Evolutionary conservation across 2,888 invertebrate species (phyloP), one percentile per base, ranked within the genome.

Genomic region (Phalangium opilio): DNA sequence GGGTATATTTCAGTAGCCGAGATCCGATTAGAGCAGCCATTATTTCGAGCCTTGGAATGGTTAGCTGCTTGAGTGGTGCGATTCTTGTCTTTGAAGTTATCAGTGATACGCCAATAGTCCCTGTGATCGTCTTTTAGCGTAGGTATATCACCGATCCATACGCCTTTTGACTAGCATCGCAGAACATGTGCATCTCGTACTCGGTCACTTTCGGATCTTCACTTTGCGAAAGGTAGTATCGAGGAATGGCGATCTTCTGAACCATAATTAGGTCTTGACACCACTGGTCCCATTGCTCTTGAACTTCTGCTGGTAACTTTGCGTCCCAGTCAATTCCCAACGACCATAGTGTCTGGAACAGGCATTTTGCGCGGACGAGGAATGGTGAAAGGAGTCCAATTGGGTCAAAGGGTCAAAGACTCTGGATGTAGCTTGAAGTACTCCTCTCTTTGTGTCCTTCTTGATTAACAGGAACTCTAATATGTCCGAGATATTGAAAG

Each of bases 261-360:
- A 50, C 18, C 1, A 7, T 4, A 10, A 33, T 3, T 12, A 52
- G 14, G 11, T 47, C 32, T 3, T 4, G 3, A n/a, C 11, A 20
- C 47, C 44, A 44, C 3, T 14, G 17, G 3, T 21, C 17, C 49
- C 47, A 51, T 7, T 20, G 12, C 2, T 40, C 4, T 10, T 18
- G 18, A 2, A 53, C 14, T 5, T 33, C 34, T 12, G 39, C 47
- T 5, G 55, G 51, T 11, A 59, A 39, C 3, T 33, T 12, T 10
- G 52, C 52, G 50, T 61, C 59, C 59, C 60, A 60, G 2, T 36
- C 48, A 5, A 53, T 8, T 3, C 51, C 49, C 7, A 35, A 15
- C 11, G 43, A 38, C 59, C 60, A 61, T 5, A 59, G 20, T 8
- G 53, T 36, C 49, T 60, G 59, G 17, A 61, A 45, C 4, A 60